These are phyloP conservation scores for Periplaneta americana DNA, from an alignment of 1,140 invertebrate genomes.

Conservation along the genomic window DNA sequence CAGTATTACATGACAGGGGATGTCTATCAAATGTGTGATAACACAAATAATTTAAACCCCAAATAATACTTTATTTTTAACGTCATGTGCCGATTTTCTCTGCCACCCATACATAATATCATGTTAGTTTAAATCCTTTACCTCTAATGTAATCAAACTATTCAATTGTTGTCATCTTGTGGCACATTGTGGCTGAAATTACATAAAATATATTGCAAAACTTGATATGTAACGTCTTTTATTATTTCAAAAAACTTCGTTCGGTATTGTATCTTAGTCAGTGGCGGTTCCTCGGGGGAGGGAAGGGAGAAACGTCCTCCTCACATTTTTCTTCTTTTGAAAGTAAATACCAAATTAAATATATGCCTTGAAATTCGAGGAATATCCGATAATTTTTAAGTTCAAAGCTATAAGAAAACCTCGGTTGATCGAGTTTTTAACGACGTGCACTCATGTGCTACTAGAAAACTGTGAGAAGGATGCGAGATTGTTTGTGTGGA, in stretches of 20 bases:
- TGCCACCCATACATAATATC: not conserved
- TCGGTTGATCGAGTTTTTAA: too few species aligned
- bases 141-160: not conserved
- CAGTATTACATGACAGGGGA: not conserved
- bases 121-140: not conserved
- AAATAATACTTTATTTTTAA: not conserved
- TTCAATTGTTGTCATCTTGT: not conserved
- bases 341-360: too few species aligned
- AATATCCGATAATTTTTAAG: too few species aligned
- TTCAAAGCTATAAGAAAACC: too few species aligned
- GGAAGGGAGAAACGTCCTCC: too few species aligned
- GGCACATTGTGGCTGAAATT: slow-evolving; percentile 8
- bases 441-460: too few species aligned
- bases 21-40: not conserved
- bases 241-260: not conserved
- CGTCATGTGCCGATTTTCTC: not conserved
- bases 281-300: too few species aligned
- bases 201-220: slow-evolving; percentile 1
- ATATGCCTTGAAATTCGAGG: too few species aligned
- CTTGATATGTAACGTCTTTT: not conserved
- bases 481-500: too few species aligned
- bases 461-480: too few species aligned
- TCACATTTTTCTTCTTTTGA: too few species aligned
- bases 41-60: not conserved
- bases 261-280: too few species aligned